Evolutionary conservation across 2,797 vertebrate genomes (phyloP).

Genomic region (Cottoperca gobio): DNA sequence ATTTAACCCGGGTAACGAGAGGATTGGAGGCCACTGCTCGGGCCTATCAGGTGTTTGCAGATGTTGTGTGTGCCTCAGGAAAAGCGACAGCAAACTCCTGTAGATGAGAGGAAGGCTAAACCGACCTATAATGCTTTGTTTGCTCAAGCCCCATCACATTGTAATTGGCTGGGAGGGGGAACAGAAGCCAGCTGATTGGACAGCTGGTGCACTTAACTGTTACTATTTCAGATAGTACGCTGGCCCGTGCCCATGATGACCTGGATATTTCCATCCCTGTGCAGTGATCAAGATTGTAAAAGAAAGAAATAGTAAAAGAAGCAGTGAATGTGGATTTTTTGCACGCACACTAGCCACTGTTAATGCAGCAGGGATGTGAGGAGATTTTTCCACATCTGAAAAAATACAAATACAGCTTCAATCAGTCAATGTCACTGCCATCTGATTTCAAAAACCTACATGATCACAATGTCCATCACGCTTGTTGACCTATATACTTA

Average conservation of each 20-base stretch:
- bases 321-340: not conserved
- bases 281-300: not conserved
- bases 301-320: not conserved
- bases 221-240: constrained; percentile 81
- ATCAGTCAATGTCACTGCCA: not conserved
- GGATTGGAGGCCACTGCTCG: constrained; percentile 85
- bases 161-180: constrained; percentile 91
- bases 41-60: constrained; percentile 96
- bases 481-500: too few relatives aligned
- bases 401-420: not conserved
- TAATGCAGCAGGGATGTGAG: not conserved
- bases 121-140: constrained; percentile 94
- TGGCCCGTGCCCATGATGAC: constrained; percentile 49
- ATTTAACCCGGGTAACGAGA: constrained; percentile 91
- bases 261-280: not conserved
- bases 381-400: not conserved
- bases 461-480: not conserved
- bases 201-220: constrained; percentile 78
- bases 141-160: constrained; percentile 92
- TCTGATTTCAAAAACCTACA: not conserved
- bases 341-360: not conserved
- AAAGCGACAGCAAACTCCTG: constrained; percentile 69
- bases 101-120: constrained; percentile 88
- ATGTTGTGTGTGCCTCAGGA: constrained; percentile 84
- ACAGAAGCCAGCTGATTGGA: constrained; percentile 88